Evolutionary conservation across 92 coral and sea anemone genomes (phyloP).

Genomic region (Zoanthus gigantus): DNA sequence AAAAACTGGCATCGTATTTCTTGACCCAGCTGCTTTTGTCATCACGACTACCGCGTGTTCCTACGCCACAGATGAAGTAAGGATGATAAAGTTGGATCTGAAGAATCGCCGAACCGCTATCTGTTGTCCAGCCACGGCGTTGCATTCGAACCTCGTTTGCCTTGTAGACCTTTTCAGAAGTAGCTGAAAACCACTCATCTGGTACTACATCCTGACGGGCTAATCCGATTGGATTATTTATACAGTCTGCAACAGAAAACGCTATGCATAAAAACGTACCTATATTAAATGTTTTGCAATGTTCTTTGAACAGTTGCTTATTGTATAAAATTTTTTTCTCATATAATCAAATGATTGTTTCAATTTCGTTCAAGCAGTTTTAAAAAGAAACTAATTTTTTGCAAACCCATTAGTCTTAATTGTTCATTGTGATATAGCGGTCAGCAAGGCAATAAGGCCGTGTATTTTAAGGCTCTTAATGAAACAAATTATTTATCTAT

Average conservation of each 20-base stretch:
- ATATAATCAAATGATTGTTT: too few species aligned
- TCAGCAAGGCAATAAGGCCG: too few species aligned
- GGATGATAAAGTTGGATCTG: conserved; percentile 9
- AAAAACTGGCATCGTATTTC: neutral
- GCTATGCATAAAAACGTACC: too few species aligned
- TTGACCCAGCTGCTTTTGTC: conserved; percentile 6
- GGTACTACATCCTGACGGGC: conserved; percentile 26
- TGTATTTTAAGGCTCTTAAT: too few species aligned
- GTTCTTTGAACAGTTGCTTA: too few species aligned
- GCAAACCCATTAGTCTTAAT: too few species aligned
- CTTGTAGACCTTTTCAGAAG: neutral
- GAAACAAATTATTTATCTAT: too few species aligned
- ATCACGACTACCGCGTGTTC: conserved; percentile 34
- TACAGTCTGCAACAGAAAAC: neutral
- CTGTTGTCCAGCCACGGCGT: conserved; percentile 35
- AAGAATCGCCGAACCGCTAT: neutral
- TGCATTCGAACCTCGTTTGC: conserved; percentile 34
- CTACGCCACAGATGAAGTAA: conserved; percentile 30
- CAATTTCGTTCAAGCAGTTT: too few species aligned
- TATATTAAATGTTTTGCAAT: too few species aligned
- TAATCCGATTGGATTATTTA: neutral
- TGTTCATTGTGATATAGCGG: too few species aligned
- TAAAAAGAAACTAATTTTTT: too few species aligned
- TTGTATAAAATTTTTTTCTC: too few species aligned
- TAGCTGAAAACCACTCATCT: conserved; percentile 28